Evolutionary conservation across 2,888 invertebrate species (phyloP), one percentile per base, ranked within the genome.

Genomic region (Acleris cristana): DNA sequence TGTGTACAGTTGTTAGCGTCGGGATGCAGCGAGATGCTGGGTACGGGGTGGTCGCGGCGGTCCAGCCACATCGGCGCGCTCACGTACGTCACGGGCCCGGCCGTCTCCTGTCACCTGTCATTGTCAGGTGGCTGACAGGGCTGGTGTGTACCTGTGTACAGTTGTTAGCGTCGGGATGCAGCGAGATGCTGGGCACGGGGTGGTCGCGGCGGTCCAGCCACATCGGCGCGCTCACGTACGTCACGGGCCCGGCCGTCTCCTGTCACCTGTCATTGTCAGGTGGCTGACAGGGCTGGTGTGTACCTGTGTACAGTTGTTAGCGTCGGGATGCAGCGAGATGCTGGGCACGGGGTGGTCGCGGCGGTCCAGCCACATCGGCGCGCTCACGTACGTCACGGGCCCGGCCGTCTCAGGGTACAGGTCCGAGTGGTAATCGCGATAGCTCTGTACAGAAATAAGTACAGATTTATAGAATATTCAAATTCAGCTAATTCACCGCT

Each of bases 351-450:
- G 93, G 63, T 94, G 93, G 85, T 97, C 96, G 60, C 94, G 94
- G 48, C 97, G 96, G 72, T 94, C 94, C 67, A 97, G 93, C 99
- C 99, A 99, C 83, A 96, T 95, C 12, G 95, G 93, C 10, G 97
- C 96, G 69, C 95, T 95, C 77, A 98, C 93, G 75, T 96, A 96
- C 5, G 98, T 96, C 72, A 96, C 94, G 57, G 94, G 95, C 55
- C 98, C 97, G 45, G 95, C 92, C 0, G 99, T 99, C 67, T 98
- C 98, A 0, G 99, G 99, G 91, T 97, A 99, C 69, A 99, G 90
- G 87, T 99, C 99, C 3, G 96, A 96, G 89, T 99, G 99, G 85
- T 98, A 99, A 76, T 99, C 98, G 78, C 98, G 94, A 88, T 98
- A 98, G 56, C 96, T 96, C 97, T 97, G 82, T 67, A 7, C 45